Base-by-base conservation (phyloP, 2,888 invertebrate species). In the Ectemnius continuus region DNA sequence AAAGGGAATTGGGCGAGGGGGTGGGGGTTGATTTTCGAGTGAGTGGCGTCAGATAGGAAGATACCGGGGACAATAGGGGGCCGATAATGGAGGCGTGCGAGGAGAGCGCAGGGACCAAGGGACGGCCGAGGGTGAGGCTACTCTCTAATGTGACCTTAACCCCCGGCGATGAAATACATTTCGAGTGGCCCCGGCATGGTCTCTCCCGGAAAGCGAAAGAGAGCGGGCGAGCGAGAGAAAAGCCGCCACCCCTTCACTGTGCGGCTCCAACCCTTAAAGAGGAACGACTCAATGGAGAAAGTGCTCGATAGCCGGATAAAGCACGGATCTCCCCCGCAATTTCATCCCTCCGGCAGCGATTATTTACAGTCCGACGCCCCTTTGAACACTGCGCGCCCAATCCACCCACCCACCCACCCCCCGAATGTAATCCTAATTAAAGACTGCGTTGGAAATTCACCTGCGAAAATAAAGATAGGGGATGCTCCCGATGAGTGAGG, bases 131-230 rank as follows among this genome's bases (percentile, higher is more conserved):
- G 47, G 56, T 58, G 36, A 36, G 36, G 52, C 70, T 62, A 20
- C 48, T 16, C 36, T 36, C 63, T 76, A 70, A 36, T 59, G 63
- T 59, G 79, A 79, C 79, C 79, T 79, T 79, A 76, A 79, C 79
- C 80, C 76, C 70, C 67, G 36, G 52, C 68, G 70, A 73, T 57
- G 68, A 79, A 76, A 73, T 76, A 70, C 71, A 70, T 67, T 73
- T 76, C 69, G 63, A 75, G 68, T 76, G 36, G 76, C 52, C 64
- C 2, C 13, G 70, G 64, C 47, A 52, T 36, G 16, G 52, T 52
- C 52, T 52, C n/a, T 52, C n/a, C n/a, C 16, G 52, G 16, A 52
- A 52, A 16, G 52, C n/a, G 52, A 52, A 52, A 52, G 52, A 16
- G 52, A 52, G 52, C 14, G 16, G 13, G 52, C 13, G 16, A 52